Percentiles rank a stretch among this genome's conserved stretches.
phyloP scores from a whole-genome alignment of 2,113 vertebrate species.

The Phoxinus phoxinus region DNA sequence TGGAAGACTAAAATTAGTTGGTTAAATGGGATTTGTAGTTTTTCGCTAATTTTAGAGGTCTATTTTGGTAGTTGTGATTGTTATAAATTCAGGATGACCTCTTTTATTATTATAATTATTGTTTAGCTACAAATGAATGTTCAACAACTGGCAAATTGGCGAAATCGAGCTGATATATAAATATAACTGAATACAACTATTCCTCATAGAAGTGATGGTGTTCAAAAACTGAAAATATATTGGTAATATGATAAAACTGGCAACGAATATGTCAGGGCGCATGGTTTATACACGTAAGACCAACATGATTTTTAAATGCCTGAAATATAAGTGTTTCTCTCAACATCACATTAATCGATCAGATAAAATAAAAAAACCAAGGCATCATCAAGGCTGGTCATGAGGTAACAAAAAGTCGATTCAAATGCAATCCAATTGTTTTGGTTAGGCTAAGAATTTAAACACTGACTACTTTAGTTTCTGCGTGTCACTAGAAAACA shows the following conservation, averaged over 20 bases:
- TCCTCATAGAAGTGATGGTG: neutral
- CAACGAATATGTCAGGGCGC: neutral
- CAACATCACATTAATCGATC: neutral
- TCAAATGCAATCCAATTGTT: neutral
- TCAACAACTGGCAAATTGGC: too few species aligned
- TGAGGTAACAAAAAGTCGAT: slow-evolving; percentile 5
- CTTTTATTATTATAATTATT: neutral
- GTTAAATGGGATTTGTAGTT: neutral
- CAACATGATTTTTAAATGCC: neutral
- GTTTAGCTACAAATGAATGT: neutral
- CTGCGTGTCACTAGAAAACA: neutral
- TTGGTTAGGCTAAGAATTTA: neutral
- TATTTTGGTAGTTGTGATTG: neutral
- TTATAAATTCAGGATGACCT: neutral
- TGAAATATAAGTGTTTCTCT: neutral
- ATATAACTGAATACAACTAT: neutral
- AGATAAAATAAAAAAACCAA: neutral
- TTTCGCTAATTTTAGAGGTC: neutral
- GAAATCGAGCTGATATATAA: too few species aligned
- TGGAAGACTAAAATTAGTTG: neutral
- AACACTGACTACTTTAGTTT: neutral
- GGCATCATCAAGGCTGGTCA: slow-evolving; percentile 8
- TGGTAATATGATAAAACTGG: neutral
- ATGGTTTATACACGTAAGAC: neutral
- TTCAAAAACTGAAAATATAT: neutral